Evolutionary conservation across 2,888 invertebrate genomes (phyloP).

Genomic region (Lacanobia wlatinum): DNA sequence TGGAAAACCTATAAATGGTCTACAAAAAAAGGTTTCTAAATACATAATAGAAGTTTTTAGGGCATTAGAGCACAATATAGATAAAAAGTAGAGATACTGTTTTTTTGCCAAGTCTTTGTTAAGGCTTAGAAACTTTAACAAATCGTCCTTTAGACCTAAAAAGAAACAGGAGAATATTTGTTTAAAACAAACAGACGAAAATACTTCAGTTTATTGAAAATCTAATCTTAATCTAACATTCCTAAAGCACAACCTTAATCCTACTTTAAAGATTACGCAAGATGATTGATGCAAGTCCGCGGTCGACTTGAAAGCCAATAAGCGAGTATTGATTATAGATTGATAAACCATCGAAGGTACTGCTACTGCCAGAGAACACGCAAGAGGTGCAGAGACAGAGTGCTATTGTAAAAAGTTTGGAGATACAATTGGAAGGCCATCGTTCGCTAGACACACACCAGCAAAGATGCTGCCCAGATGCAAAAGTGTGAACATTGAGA

Average conservation of each 20-base stretch:
- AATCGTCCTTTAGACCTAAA: not conserved
- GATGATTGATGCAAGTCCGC: slow-evolving; percentile 52
- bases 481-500: too few species aligned
- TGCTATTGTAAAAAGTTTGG: not conserved
- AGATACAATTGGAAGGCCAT: too few species aligned
- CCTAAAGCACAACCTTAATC: slow-evolving; percentile 8
- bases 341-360: slow-evolving; percentile 45
- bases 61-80: too few species aligned
- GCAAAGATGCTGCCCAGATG: too few species aligned
- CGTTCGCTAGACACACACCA: too few species aligned
- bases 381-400: not conserved
- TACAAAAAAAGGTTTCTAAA: too few species aligned
- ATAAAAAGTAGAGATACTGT: not conserved
- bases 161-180: not conserved
- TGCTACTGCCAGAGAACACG: slow-evolving; percentile 20
- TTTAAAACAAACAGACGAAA: not conserved
- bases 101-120: not conserved
- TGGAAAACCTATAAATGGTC: too few species aligned
- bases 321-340: slow-evolving; percentile 59
- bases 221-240: not conserved
- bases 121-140: not conserved
- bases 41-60: too few species aligned
- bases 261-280: slow-evolving; percentile 37
- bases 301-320: slow-evolving; percentile 58
- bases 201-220: not conserved